phyloP scores from a whole-genome alignment of 2,797 vertebrate species.

The Danionella dracula region DNA sequence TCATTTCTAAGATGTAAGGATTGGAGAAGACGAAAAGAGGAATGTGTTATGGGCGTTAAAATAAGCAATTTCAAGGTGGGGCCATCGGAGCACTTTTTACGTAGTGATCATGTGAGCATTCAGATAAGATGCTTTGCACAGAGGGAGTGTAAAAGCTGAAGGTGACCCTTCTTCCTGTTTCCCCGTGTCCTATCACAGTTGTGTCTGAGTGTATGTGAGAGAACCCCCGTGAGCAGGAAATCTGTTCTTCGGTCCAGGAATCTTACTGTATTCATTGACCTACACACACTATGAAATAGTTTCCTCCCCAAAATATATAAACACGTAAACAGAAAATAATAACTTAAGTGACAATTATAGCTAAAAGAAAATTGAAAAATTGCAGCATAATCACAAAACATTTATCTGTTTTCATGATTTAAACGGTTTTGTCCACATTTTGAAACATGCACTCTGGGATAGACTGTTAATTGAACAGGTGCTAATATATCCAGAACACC shows the following conservation, averaged over 20 bases:
- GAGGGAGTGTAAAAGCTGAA: conserved; percentile 32
- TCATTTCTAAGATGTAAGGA: neutral
- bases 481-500: too few relatives aligned
- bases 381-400: too few relatives aligned
- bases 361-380: neutral
- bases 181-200: conserved; percentile 23
- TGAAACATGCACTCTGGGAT: too few relatives aligned
- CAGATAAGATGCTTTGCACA: conserved; percentile 1
- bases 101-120: neutral
- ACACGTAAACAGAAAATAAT: too few relatives aligned
- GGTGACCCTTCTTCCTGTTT: conserved; percentile 36
- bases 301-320: neutral
- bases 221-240: conserved; percentile 28
- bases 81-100: neutral
- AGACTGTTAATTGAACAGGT: too few relatives aligned
- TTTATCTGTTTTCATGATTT: too few relatives aligned
- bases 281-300: neutral
- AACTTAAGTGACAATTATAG: neutral
- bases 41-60: conserved; percentile 7
- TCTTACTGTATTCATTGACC: neutral
- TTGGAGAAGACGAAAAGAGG: conserved; percentile 13
- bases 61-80: neutral
- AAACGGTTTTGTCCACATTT: too few relatives aligned
- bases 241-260: conserved; percentile 31
- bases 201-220: conserved; percentile 22